Evolutionary conservation across 2,888 invertebrate genomes (phyloP), one percentile per base, ranked within the genome.

Genomic region (Phragmatobia fuliginosa): DNA sequence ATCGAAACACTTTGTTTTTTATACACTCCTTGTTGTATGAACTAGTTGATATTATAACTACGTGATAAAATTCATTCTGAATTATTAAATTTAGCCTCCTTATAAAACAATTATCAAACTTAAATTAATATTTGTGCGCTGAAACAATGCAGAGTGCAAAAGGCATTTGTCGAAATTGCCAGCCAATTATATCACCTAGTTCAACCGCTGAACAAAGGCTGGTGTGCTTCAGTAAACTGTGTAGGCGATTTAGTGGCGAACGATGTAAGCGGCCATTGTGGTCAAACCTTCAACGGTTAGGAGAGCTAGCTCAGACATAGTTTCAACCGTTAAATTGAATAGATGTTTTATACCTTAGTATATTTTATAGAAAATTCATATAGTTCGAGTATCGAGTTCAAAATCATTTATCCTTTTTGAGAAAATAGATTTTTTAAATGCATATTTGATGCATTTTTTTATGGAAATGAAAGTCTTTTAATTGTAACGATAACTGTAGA

Each of bases 131-230:
- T 45, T 21, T 45, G 21, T 21, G 41, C 10, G 18, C n/a, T n/a
- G 31, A 58, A 58, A 59, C n/a, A 36, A 49, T 45, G 33, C 28
- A 49, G 16, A 28, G 10, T 28, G 5, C 61, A 28, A 36, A 61
- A 49, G 52, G 21, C 58, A 33, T 41, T 62, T 56, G 33, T 62
- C 67, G 31, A 62, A 62, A 62, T 58, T 36, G 52, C 25, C 14
- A 28, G 2, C 25, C 41, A 63, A 36, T 59, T 32, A 33, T 38
- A 28, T 25, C 49, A 28, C 58, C 58, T 14, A 41, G 4, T 28
- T 33, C 58, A 21, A 33, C 28, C 33, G 33, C 10, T 8, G 2
- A 18, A 68, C 68, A 68, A 63, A 68, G 68, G n/a, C 62, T 25
- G 16, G 6, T 64, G 32, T 11, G 64, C 31, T 31, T 49, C 8